phyloP scores from a whole-genome alignment of 2,113 vertebrate genomes.

The Vulpes vulpes region DNA sequence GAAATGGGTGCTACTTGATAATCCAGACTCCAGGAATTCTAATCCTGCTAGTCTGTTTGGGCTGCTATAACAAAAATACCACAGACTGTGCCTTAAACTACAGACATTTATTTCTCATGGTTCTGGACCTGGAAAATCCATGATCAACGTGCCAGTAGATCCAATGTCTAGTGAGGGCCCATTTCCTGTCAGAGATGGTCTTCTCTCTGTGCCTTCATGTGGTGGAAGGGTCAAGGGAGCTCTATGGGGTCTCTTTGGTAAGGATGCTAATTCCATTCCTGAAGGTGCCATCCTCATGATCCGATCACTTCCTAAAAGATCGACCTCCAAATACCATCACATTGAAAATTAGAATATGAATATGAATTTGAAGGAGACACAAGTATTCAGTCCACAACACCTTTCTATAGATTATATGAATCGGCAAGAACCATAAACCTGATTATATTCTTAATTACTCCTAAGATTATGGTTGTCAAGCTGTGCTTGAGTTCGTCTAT shows the following conservation, averaged over 20 bases:
- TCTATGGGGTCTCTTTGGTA: neutral
- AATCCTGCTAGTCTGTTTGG: neutral
- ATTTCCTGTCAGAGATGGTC: neutral
- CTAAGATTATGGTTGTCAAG: neutral
- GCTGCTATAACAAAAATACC: neutral
- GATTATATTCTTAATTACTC: neutral
- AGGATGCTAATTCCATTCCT: neutral
- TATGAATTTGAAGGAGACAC: neutral
- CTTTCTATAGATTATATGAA: neutral
- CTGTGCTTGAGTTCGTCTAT: neutral
- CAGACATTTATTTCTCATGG: neutral
- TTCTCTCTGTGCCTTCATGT: neutral
- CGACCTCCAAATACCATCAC: neutral
- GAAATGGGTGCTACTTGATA: neutral
- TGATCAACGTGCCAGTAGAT: neutral
- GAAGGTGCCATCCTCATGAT: neutral
- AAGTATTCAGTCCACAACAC: neutral
- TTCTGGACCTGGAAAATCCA: neutral
- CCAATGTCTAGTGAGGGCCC: too few species aligned
- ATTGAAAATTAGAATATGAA: neutral
- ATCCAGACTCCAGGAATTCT: neutral
- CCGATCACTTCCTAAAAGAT: neutral
- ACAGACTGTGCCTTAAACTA: neutral
- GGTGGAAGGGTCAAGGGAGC: neutral
- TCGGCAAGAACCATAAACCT: neutral